A percentile compares a stretch with the other conserved stretches of the same genome.
Evolutionary conservation across 2,888 invertebrate genomes (phyloP).

Genomic region (Crossocerus cetratus): DNA sequence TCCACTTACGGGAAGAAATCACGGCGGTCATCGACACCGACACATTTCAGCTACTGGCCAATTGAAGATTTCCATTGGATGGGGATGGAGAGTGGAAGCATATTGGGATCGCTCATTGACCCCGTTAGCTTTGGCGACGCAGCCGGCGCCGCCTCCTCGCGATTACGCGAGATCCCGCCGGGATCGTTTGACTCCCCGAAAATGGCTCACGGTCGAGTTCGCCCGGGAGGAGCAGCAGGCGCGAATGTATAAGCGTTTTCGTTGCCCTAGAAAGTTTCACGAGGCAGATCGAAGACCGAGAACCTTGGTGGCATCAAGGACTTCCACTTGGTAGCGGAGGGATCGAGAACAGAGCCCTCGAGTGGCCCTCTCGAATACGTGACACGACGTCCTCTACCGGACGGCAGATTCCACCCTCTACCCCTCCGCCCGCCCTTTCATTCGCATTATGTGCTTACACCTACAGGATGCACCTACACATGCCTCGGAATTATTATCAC

Average conservation of each 20-base stretch:
- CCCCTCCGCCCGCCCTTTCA: too few species aligned
- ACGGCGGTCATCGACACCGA: too few species aligned
- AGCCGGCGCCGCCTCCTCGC: too few species aligned
- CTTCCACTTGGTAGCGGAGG: slow-evolving; percentile 34
- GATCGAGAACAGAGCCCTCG: slow-evolving; percentile 60
- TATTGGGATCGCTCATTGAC: too few species aligned
- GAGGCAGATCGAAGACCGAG: slow-evolving; percentile 55
- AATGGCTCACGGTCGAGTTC: slow-evolving; percentile 33
- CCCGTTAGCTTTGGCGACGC: too few species aligned
- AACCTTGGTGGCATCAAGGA: slow-evolving; percentile 34
- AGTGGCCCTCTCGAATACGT: slow-evolving; percentile 68
- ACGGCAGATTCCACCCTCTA: too few species aligned
- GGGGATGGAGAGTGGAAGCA: too few species aligned
- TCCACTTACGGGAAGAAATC: too few species aligned
- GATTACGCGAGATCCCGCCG: neutral
- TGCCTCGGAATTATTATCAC: too few species aligned
- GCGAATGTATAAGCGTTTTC: slow-evolving; percentile 9
- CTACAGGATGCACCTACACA: neutral
- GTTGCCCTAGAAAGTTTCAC: slow-evolving; percentile 35
- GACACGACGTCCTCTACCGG: slow-evolving; percentile 53
- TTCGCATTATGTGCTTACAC: neutral
- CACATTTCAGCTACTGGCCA: too few species aligned
- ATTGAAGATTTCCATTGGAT: too few species aligned
- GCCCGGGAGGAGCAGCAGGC: neutral
- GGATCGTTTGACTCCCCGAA: slow-evolving; percentile 3